Conservation (phyloP, 1,140 invertebrate species). For the Drosophila pseudoananassae region DNA sequence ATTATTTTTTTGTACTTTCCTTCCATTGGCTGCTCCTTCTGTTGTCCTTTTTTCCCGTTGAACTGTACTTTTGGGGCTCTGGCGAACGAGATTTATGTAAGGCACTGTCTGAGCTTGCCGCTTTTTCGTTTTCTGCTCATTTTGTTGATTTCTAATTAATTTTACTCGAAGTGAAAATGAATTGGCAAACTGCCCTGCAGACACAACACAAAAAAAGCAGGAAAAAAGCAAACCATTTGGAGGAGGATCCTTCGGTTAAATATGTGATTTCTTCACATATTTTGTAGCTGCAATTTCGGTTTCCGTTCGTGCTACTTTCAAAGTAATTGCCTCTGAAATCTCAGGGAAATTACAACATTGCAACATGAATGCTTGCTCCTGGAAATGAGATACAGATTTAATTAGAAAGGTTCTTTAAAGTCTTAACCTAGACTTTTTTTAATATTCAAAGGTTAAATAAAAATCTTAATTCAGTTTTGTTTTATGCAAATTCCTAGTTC, state of each 20-base stretch:
- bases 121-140: slow-evolving; percentile 53
- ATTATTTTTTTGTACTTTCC: slow-evolving; percentile 34
- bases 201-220: slow-evolving; percentile 19
- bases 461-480: slow-evolving; percentile 9
- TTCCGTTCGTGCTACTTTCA: slow-evolving; percentile 5
- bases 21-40: slow-evolving; percentile 15
- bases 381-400: not conserved
- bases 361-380: not conserved
- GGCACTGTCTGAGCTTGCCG: slow-evolving; percentile 27
- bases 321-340: slow-evolving; percentile 26
- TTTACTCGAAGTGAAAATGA: slow-evolving; percentile 73
- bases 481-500: slow-evolving; percentile 4
- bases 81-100: slow-evolving; percentile 62
- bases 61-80: slow-evolving; percentile 39
- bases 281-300: slow-evolving; percentile 24
- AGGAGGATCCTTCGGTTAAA: slow-evolving; percentile 23
- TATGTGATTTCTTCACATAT: slow-evolving; percentile 33
- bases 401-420: not conserved
- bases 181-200: slow-evolving; percentile 70
- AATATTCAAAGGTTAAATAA: not conserved
- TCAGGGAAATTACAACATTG: not conserved
- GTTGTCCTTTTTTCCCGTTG: slow-evolving; percentile 17
- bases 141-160: slow-evolving; percentile 78
- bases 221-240: slow-evolving; percentile 7
- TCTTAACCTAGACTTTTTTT: no score